Conservation (phyloP, 2,888 invertebrate species). For the Gymnosoma rotundatum region DNA sequence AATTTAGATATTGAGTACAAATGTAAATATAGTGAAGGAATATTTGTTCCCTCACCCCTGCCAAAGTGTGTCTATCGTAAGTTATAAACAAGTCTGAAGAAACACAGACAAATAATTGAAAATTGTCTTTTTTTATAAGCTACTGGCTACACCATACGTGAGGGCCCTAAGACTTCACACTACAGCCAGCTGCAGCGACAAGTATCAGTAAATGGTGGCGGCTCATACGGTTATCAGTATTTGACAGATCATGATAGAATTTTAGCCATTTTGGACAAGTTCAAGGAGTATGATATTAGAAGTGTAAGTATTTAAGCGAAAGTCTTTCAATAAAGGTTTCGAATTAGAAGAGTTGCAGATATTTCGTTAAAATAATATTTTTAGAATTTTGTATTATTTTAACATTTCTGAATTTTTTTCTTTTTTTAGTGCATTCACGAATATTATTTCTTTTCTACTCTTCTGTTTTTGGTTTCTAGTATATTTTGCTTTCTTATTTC, state of each 20-base stretch:
- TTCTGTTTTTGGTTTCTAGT: too few relatives aligned
- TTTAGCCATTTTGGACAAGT: constrained; percentile 75
- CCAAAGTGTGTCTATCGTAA: constrained; percentile 89
- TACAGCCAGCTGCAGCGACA: constrained; percentile 66
- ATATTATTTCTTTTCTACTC: too few relatives aligned
- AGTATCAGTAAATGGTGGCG: constrained; percentile 70
- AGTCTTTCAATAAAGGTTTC: too few relatives aligned
- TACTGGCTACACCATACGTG: constrained; percentile 73
- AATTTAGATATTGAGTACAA: constrained; percentile 85
- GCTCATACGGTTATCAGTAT: constrained; percentile 71
- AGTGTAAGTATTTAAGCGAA: constrained; percentile 72
- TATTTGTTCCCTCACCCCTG: constrained; percentile 86
- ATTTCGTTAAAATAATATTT: too few relatives aligned
- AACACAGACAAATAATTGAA: background rate
- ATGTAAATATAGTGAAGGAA: constrained; percentile 86
- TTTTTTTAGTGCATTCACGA: too few relatives aligned
- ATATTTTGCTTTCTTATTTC: too few relatives aligned
- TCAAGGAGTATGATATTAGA: constrained; percentile 73
- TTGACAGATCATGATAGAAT: constrained; percentile 74
- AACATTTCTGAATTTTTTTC: background rate
- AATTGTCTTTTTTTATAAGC: constrained; percentile 71
- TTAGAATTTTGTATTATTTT: too few relatives aligned
- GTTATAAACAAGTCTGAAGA: constrained; percentile 64
- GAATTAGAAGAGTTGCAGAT: too few relatives aligned
- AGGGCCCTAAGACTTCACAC: constrained; percentile 67